A percentile compares a stretch with the other conserved stretches of the same genome.
phyloP scores from a whole-genome alignment of 2,797 vertebrate species.

The Avahi laniger region DNA sequence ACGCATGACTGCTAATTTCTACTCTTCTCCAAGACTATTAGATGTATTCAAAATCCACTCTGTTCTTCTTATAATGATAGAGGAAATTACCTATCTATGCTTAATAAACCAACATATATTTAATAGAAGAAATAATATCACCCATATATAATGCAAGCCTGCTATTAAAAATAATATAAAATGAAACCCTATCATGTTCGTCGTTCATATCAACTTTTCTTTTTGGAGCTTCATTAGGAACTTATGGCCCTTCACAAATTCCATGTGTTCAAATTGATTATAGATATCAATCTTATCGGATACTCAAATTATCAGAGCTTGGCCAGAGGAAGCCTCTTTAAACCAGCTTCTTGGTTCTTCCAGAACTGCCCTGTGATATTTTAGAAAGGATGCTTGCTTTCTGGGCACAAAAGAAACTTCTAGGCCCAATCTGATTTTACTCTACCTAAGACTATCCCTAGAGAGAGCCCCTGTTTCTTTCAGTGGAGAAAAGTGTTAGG shows the following conservation, averaged over 20 bases:
- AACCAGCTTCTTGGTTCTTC: background rate
- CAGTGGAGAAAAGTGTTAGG: background rate
- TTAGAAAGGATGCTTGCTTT: background rate
- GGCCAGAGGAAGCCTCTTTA: background rate
- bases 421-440: background rate
- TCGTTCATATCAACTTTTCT: background rate
- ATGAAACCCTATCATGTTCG: background rate
- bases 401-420: background rate
- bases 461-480: background rate
- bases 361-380: background rate
- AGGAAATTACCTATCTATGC: background rate
- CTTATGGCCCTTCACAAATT: background rate
- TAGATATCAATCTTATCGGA: background rate
- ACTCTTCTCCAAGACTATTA: background rate
- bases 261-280: slow-evolving; percentile 35
- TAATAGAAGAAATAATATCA: background rate
- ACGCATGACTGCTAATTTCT: background rate
- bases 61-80: background rate
- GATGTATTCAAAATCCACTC: background rate
- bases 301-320: background rate
- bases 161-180: background rate
- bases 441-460: background rate
- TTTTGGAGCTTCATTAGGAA: slow-evolving; percentile 41
- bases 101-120: background rate
- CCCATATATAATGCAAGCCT: background rate